These are phyloP conservation scores for Polydrusus pterygomalis DNA, from an alignment of 2,888 invertebrate species.

Conservation along the genomic window DNA sequence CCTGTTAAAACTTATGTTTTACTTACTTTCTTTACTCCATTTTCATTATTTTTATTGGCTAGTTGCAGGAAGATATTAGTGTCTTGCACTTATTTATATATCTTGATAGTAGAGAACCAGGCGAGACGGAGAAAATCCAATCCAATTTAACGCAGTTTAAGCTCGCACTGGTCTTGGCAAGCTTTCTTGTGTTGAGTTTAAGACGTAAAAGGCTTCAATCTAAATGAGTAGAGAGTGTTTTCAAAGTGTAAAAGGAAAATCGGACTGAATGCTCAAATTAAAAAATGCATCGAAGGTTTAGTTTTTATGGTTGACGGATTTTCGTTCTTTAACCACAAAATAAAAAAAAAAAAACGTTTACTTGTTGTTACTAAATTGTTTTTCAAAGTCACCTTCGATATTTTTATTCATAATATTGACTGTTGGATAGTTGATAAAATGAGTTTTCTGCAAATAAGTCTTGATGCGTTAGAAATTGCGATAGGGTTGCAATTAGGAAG, in stretches of 20 bases:
- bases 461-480: too few relatives aligned
- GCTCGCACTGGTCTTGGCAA: constrained; percentile 44
- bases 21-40: neutral
- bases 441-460: too few relatives aligned
- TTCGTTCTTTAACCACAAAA: too few relatives aligned
- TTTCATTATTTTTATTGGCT: constrained; percentile 41
- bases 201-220: constrained; percentile 31
- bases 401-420: too few relatives aligned
- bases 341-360: too few relatives aligned
- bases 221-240: constrained; percentile 39
- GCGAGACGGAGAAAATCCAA: constrained; percentile 46
- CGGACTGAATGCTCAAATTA: constrained; percentile 25
- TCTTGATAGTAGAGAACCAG: constrained; percentile 34
- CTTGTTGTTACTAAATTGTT: too few relatives aligned
- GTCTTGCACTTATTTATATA: constrained; percentile 44
- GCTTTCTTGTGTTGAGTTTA: constrained; percentile 42
- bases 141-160: constrained; percentile 50
- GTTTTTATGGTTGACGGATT: neutral
- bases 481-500: too few relatives aligned
- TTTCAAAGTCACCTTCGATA: too few relatives aligned
- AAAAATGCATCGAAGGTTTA: neutral
- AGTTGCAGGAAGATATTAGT: constrained; percentile 42
- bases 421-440: too few relatives aligned
- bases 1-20: neutral
- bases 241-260: constrained; percentile 31